A percentile compares a stretch with the other conserved stretches of the same genome.
Conservation (phyloP, 2,888 invertebrate genomes). For the Ceramica pisi region DNA sequence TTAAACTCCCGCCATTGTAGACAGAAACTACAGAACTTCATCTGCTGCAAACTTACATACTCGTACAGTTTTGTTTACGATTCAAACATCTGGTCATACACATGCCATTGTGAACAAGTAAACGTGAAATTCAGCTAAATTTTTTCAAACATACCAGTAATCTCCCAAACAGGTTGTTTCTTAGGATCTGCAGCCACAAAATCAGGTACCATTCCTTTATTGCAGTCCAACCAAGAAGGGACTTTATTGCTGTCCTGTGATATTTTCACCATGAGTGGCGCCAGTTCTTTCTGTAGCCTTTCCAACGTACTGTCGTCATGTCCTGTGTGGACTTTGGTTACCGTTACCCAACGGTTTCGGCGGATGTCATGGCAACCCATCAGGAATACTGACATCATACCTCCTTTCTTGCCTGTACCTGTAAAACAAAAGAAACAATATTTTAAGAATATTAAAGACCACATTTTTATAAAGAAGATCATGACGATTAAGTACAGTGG, state of each 20-base stretch:
- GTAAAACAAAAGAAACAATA: constrained; percentile 53
- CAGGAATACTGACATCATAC: constrained; percentile 97
- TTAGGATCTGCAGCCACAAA: constrained; percentile 96
- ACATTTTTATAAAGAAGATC: background rate
- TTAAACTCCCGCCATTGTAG: background rate
- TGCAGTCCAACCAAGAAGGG: constrained; percentile 96
- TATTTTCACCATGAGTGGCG: constrained; percentile 94
- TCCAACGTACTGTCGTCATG: constrained; percentile 97
- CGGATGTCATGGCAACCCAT: constrained; percentile 96
- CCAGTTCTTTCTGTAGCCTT: constrained; percentile 92
- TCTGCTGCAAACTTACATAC: background rate
- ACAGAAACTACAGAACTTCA: background rate
- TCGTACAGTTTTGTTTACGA: background rate
- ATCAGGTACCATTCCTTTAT: constrained; percentile 96
- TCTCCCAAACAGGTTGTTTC: constrained; percentile 98
- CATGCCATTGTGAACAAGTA: background rate
- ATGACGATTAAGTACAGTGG: too few species aligned
- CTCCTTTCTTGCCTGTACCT: constrained; percentile 96
- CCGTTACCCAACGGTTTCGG: constrained; percentile 95
- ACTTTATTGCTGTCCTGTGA: constrained; percentile 93
- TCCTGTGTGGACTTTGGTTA: constrained; percentile 97
- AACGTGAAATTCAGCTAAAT: background rate
- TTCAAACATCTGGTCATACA: background rate
- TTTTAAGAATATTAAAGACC: background rate
- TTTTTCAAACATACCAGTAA: constrained; percentile 91